Evolutionary conservation across 1,140 invertebrate genomes (phyloP), one percentile per base, ranked within the genome.

Genomic region (Pinna nobilis): DNA sequence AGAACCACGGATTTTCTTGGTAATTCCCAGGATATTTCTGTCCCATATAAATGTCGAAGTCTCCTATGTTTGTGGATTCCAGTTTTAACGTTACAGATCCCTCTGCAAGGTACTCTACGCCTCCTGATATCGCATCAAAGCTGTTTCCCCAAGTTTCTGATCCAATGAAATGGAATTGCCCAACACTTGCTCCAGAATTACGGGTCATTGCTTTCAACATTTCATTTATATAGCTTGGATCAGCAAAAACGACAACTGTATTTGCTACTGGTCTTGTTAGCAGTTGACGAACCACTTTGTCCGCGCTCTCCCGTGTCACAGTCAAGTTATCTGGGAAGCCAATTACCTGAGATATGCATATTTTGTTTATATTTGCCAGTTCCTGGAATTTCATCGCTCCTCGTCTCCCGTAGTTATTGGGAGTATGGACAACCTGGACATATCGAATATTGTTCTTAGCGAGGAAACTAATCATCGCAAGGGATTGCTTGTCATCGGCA

Each of bases 401-500:
- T 33, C 73, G 44, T 53, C 59, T 55, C 0, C 84, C 85, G 70
- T 86, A 86, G 47, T 78, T 80, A 41, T 72, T 74, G 2, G 76
- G 41, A 13, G 83, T 76, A 59, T 80, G 79, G 1, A 87, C 72
- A 20, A 85, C 69, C 70, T 88, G 87, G 5, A 88, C 82, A 68
- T 87, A 87, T 23, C 81, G 55, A n/a, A 88, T 80, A 59, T 86
- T 71, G 70, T 70, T 77, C 41, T 77, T 51, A 37, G 80, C 55
- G 9, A 88, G 70, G 49, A 86, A 83, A 9, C 68, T 72, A 0
- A 86, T 90, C 79, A 95, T 93, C 33, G 93, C 93, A 79, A 93
- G 91, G 0, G 94, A 94, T 89, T 95, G 94, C 87, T 93, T 93
- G 80, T 92, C 92, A 89, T 96, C 94, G 0, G 93, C 93, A 23